Conservation (phyloP, 2,113 vertebrate genomes). For the Microcebus murinus region DNA sequence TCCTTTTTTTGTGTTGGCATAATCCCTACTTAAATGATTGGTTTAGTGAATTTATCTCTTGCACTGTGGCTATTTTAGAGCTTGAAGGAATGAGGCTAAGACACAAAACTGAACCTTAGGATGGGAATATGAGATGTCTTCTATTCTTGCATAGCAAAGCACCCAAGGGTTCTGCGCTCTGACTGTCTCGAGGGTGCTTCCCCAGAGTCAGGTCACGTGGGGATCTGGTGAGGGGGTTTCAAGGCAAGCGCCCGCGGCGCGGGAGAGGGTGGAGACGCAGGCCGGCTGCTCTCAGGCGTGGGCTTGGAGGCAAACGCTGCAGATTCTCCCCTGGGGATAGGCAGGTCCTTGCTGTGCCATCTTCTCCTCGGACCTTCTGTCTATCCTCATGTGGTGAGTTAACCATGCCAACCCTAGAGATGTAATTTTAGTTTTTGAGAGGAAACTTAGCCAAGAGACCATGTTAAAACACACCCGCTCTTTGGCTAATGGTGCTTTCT, state of each 20-base stretch:
- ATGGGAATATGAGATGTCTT: not conserved
- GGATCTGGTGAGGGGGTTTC: not conserved
- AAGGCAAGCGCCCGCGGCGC: not conserved
- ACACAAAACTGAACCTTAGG: not conserved
- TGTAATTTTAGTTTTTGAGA: slow-evolving; percentile 40
- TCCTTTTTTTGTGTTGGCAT: not conserved
- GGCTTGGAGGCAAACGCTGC: not conserved
- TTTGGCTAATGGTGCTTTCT: not conserved
- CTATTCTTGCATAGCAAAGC: not conserved
- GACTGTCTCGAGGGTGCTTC: not conserved
- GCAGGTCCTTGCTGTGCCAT: not conserved
- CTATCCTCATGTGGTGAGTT: not conserved
- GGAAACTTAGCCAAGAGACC: not conserved
- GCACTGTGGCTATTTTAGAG: not conserved
- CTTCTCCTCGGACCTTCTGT: not conserved
- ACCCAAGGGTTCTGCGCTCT: not conserved
- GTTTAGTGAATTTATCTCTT: not conserved
- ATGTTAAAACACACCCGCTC: not conserved
- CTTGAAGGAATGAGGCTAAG: not conserved
- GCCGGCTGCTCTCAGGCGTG: not conserved
- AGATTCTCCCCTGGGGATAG: not conserved
- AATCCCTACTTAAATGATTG: not conserved
- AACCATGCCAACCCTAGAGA: not conserved
- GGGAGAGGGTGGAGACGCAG: not conserved
- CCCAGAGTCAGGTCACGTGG: not conserved